Evolutionary conservation across 2,888 invertebrate species (phyloP), one percentile per base, ranked within the genome.

Genomic region (Sphaerophoria rueppellii): DNA sequence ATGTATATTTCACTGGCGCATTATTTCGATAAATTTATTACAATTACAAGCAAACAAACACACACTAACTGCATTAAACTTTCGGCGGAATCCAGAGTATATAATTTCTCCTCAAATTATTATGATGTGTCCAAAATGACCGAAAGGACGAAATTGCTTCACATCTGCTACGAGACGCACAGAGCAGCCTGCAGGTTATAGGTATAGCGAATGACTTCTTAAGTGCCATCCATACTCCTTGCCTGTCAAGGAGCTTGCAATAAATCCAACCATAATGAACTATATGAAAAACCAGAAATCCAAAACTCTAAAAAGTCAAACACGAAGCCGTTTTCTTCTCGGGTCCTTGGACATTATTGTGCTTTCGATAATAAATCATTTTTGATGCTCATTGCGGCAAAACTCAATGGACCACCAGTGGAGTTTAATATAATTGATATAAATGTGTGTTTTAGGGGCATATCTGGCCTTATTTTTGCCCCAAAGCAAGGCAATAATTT

Each of bases 211-310:
- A 69, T 63, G 55, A 69, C 69, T 69, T 50, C 50, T 11, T 32
- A n/a, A 54, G 54, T 40, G 63, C 37, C 46, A 63, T 52, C 58
- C 65, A 72, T 78, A 9, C 9, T 9, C 9, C 9, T 11, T 40
- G 6, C 9, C 11, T 11, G 54, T 54, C 58, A 35, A 67, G 24
- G 35, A 37, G 16, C 35, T 40, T 35, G 40, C 63, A 69, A 79
- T 80, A 80, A 80, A 80, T 74, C 55, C 34, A 7, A 24, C 55
- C 55, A 57, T 80, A 50, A 61, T 63, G 35, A 60, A 50, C 61
- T 74, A 35, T 72, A 55, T 46, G 55, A 55, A 67, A 69, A 12
- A 16, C 6, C 32, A 61, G 46, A 48, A 46, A 4, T 55, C 34
- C 48, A 65, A 63, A 67, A 43, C n/a, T 24, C n/a, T 32, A 24